A percentile compares a stretch with the other conserved stretches of the same genome.
phyloP scores from a whole-genome alignment of 2,797 vertebrate genomes.

The Pangasius djambal region DNA sequence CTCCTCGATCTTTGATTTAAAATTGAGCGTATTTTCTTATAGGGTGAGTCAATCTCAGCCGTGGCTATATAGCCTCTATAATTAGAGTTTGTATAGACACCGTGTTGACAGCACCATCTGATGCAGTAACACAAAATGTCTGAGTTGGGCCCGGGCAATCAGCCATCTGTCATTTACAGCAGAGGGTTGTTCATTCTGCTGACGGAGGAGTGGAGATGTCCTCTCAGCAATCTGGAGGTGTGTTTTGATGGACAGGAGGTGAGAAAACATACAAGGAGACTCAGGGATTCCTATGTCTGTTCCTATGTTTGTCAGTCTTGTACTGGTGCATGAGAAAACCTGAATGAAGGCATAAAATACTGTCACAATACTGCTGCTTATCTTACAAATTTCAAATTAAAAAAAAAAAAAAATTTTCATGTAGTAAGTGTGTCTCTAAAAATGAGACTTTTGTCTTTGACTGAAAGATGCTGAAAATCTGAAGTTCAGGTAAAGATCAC shows the following conservation, averaged over 20 bases:
- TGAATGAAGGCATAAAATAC: neutral
- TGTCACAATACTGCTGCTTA: neutral
- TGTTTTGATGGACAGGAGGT: slow-evolving; percentile 2
- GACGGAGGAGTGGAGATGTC: slow-evolving; percentile 2
- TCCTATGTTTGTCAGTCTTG: no score
- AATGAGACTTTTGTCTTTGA: no score
- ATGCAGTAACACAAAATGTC: slow-evolving; percentile 14
- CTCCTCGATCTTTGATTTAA: neutral
- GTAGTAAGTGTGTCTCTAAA: neutral
- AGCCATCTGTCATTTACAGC: slow-evolving; percentile 23
- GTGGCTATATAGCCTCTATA: neutral
- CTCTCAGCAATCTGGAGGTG: neutral
- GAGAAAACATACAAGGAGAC: neutral
- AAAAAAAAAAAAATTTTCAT: neutral
- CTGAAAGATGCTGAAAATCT: neutral
- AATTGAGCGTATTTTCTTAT: neutral
- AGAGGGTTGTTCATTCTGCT: neutral
- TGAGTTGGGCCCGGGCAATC: neutral
- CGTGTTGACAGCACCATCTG: slow-evolving; percentile 12
- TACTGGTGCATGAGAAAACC: neutral
- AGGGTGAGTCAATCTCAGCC: neutral
- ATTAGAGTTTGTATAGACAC: neutral
- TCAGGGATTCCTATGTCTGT: neutral
- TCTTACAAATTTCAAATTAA: neutral
- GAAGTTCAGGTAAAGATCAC: neutral